These are phyloP conservation scores for Fundulus diaphanus DNA, from an alignment of 2,797 vertebrate genomes.

Conservation along the genomic window DNA sequence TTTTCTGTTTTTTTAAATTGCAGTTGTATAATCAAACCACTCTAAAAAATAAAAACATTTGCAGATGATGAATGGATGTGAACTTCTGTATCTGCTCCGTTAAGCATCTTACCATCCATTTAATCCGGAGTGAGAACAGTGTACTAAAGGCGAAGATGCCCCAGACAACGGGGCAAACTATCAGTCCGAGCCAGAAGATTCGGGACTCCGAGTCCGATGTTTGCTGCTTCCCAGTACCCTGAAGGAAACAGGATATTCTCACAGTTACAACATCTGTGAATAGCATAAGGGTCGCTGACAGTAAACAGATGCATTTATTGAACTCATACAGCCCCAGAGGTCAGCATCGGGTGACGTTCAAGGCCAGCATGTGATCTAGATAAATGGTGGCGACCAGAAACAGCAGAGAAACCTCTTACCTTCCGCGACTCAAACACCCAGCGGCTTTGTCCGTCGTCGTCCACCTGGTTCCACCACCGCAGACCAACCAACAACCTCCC, in stretches of 20 bases:
- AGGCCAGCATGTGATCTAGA: background rate
- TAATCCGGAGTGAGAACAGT: slow-evolving; percentile 90
- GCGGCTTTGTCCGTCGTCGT: slow-evolving; percentile 93
- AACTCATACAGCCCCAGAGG: background rate
- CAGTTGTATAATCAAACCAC: background rate
- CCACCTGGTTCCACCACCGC: slow-evolving; percentile 98
- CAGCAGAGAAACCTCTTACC: slow-evolving; percentile 65
- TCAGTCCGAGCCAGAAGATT: slow-evolving; percentile 94
- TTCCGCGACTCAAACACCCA: slow-evolving; percentile 97
- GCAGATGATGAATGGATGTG: background rate
- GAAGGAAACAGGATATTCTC: slow-evolving; percentile 55
- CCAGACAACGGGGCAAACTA: slow-evolving; percentile 91
- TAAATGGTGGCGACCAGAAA: background rate
- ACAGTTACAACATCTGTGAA: slow-evolving; percentile 43
- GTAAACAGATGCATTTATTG: slow-evolving; percentile 11
- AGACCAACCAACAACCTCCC: slow-evolving; percentile 94
- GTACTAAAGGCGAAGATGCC: slow-evolving; percentile 91
- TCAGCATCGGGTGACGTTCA: slow-evolving; percentile 11
- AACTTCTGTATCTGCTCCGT: background rate
- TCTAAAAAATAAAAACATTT: background rate
- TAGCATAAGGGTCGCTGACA: background rate
- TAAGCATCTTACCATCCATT: slow-evolving; percentile 92
- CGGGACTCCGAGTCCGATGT: slow-evolving; percentile 86
- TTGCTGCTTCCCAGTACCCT: slow-evolving; percentile 73
- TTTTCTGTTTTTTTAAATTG: no score